Evolutionary conservation across 2,797 vertebrate species (phyloP), one percentile per base, ranked within the genome.

Genomic region (Spea hammondii): DNA sequence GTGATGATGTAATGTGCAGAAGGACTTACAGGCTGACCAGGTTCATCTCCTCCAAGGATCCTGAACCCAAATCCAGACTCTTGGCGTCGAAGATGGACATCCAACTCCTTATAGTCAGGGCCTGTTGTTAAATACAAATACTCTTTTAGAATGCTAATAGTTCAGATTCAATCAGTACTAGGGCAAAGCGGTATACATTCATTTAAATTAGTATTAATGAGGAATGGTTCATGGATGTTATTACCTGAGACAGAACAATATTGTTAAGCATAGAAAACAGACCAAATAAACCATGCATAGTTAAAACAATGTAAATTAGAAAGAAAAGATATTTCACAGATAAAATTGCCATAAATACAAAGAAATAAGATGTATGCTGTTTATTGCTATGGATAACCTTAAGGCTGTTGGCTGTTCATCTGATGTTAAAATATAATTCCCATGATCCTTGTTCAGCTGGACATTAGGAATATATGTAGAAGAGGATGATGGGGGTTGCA

Each of bases 21-120:
- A 68, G n/a, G 46, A 99, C 98, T 99, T 91, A 98, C 97, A 89
- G 97, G 95, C 89, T 98, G 98, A 83, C 96, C 97, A 14, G 97
- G 96, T 90, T 99, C 97, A 84, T 99, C 98, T 87, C 98, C 98
- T 72, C 98, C 98, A 75, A 99, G 92, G 85, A 99, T 97, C 85
- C 98, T 93, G 92, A 99, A 99, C 74, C 98, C 98, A 82, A 99
- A 99, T 55, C 98, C 98, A 54, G 97, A 97, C 86, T 98, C 97
- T 93, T 99, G 97, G 78, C 97, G 91, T 79, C 95, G 94, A 88
- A 99, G 94, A 84, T 96, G 94, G 85, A 99, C 97, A 91, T 98
- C 97, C 76, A 99, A 86, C 85, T 99, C 97, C 86, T 96, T 97
- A 91, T 93, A 99, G 85, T 98, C 96, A 0, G 90, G 90, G 87